Base-by-base conservation (phyloP, 2,797 vertebrate genomes). In the Pangasius sanitwongsei region DNA sequence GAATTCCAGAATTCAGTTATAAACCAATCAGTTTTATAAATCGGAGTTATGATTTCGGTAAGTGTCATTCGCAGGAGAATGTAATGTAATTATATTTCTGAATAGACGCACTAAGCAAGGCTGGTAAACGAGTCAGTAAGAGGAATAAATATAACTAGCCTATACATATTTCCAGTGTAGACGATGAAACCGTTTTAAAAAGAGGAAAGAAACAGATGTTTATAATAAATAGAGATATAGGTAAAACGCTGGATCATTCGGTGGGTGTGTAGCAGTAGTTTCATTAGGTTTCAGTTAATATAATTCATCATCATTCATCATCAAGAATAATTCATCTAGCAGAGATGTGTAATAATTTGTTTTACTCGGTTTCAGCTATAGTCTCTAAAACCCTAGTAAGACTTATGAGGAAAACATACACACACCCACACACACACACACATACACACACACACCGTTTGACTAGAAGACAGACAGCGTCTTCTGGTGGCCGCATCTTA, bases 401-500 rank as follows among this genome's bases (percentile, higher is more conserved):
- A 2, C 11, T 23, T 37, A 34, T 37, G 55, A 41, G 34, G 11
- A 83, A 57, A 12, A 48, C 23, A 78, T 41, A 53, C 48, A 31
- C 55, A 82, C 53, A 59, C 78, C 34, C 53, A 37, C 74, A 77
- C 74, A n/a, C 74, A 77, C 74, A n/a, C 74, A n/a, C 74, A n/a
- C 25, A 50, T 25, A 15, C 74, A 53, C 77, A n/a, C n/a, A 55
- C 25, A 28, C 48, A 11, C 15, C 1, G 5, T 88, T 77, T 69
- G 44, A 28, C 67, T 90, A 72, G 84, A 92, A 91, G 95, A 92
- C 92, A 90, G 91, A 96, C 94, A 95, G 95, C 95, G 95, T 95
- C 96, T 93, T 96, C 95, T 95, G 92, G 91, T 93, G 95, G 94
- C 89, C 89, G 75, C n/a, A 59, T 50, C 25, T 70, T 81, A 86